These are phyloP conservation scores for Eupithecia inturbata DNA, from an alignment of 2,888 invertebrate species.

Conservation along the genomic window DNA sequence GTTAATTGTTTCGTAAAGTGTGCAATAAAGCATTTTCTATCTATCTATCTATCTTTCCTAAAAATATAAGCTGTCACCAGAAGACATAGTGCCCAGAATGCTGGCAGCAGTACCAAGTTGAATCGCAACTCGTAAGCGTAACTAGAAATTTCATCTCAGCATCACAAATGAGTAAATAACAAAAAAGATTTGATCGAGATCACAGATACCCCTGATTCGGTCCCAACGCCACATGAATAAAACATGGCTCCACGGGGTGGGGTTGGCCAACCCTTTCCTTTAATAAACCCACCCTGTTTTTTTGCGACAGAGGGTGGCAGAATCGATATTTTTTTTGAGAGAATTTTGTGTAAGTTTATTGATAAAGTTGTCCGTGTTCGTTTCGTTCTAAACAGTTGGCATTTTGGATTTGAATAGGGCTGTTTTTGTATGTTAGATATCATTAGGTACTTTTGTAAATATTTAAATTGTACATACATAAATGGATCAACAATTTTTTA, in stretches of 20 bases:
- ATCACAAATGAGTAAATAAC: slow-evolving; percentile 57
- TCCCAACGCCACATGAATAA: slow-evolving; percentile 75
- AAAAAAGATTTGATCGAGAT: slow-evolving; percentile 69
- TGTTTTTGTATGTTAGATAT: background rate
- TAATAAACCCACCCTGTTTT: slow-evolving; percentile 73
- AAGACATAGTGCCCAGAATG: too few relatives aligned
- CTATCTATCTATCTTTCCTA: too few relatives aligned
- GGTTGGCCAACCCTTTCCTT: slow-evolving; percentile 72
- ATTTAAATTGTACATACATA: background rate
- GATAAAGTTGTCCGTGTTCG: slow-evolving; percentile 22
- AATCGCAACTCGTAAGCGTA: too few relatives aligned
- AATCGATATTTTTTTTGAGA: slow-evolving; percentile 56
- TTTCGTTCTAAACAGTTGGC: slow-evolving; percentile 27
- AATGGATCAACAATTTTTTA: background rate
- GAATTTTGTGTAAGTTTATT: slow-evolving; percentile 40
- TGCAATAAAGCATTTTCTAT: too few relatives aligned
- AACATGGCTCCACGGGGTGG: slow-evolving; percentile 66
- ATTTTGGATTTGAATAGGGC: slow-evolving; percentile 7
- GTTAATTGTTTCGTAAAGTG: too few relatives aligned
- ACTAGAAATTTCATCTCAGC: slow-evolving; percentile 21
- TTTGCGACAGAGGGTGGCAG: slow-evolving; percentile 71
- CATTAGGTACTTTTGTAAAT: background rate
- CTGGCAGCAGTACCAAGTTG: too few relatives aligned
- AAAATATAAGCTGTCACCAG: too few relatives aligned
- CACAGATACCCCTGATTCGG: slow-evolving; percentile 66